These are phyloP conservation scores for Caenorhabditis inopinata DNA, from an alignment of 1,140 invertebrate genomes.

Conservation along the genomic window DNA sequence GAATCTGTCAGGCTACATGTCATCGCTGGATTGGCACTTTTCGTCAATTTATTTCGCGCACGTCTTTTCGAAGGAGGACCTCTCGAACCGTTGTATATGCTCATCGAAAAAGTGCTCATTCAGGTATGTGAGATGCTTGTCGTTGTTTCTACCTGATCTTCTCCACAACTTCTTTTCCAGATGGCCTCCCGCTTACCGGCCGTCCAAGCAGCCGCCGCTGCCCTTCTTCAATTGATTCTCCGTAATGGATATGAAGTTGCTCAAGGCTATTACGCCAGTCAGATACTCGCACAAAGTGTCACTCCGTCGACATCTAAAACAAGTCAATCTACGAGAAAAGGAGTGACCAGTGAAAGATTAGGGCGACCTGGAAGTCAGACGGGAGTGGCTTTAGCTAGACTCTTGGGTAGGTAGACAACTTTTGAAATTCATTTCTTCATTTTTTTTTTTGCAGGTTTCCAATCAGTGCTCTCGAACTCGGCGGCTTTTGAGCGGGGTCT, in stretches of 20 bases:
- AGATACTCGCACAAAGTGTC: conserved; percentile 5
- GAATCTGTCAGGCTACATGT: conserved; percentile 84
- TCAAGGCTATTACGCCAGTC: neutral
- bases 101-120: conserved; percentile 56
- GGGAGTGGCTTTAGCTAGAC: conserved; percentile 56
- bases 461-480: conserved; percentile 37
- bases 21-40: conserved; percentile 83
- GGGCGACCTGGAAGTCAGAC: conserved; percentile 57
- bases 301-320: neutral
- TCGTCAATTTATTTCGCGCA: conserved; percentile 77
- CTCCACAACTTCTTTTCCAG: conserved; percentile 48
- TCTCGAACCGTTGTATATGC: conserved; percentile 52
- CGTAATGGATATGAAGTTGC: conserved; percentile 58
- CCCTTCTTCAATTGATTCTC: conserved; percentile 59
- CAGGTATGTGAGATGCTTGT: no score
- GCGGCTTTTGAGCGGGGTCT: conserved; percentile 56
- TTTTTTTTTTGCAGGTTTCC: neutral
- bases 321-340: neutral
- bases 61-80: conserved; percentile 58
- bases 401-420: conserved; percentile 48
- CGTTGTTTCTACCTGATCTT: no score
- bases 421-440: neutral
- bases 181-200: conserved; percentile 57
- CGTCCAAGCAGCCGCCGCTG: conserved; percentile 60
- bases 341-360: conserved; percentile 23